These are phyloP conservation scores for Lipophrys pholis DNA, from an alignment of 2,113 vertebrate genomes.

Conservation along the genomic window DNA sequence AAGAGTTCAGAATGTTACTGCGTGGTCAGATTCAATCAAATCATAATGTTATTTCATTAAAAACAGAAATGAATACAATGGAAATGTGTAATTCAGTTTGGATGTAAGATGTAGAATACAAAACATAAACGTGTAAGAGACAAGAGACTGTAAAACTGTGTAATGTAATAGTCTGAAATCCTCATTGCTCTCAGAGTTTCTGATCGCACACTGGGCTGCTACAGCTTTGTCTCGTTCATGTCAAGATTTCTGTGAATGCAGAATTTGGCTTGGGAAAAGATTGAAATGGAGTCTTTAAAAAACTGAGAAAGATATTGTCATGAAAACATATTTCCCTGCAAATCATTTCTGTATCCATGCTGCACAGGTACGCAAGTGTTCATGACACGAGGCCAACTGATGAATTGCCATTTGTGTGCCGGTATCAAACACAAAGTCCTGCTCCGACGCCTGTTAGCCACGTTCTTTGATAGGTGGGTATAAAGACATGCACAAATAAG, in stretches of 20 bases:
- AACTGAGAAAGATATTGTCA: background rate
- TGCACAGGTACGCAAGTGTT: constrained; percentile 92
- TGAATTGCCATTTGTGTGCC: constrained; percentile 98
- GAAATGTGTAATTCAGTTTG: constrained; percentile 12
- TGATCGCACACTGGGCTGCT: background rate
- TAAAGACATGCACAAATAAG: background rate
- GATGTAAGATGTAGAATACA: background rate
- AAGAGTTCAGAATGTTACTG: constrained; percentile 18
- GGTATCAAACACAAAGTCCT: constrained; percentile 99
- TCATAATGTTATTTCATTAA: background rate
- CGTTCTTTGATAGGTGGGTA: constrained; percentile 96
- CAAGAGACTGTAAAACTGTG: background rate
- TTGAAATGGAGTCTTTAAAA: constrained; percentile 15
- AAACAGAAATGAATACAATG: constrained; percentile 3
- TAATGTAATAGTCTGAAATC: constrained; percentile 12
- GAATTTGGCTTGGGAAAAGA: constrained; percentile 2
- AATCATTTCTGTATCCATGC: background rate
- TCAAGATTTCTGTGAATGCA: constrained; percentile 11
- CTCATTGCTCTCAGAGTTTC: background rate
- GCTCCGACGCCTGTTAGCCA: constrained; percentile 93
- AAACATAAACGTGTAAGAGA: constrained; percentile 6
- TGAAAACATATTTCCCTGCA: background rate
- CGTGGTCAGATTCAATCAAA: constrained; percentile 26
- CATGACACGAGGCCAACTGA: constrained; percentile 98
- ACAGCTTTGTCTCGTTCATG: constrained; percentile 9